A percentile compares a stretch with the other conserved stretches of the same genome.
Conservation (phyloP, 2,113 vertebrate genomes). For the Clinocottus analis region DNA sequence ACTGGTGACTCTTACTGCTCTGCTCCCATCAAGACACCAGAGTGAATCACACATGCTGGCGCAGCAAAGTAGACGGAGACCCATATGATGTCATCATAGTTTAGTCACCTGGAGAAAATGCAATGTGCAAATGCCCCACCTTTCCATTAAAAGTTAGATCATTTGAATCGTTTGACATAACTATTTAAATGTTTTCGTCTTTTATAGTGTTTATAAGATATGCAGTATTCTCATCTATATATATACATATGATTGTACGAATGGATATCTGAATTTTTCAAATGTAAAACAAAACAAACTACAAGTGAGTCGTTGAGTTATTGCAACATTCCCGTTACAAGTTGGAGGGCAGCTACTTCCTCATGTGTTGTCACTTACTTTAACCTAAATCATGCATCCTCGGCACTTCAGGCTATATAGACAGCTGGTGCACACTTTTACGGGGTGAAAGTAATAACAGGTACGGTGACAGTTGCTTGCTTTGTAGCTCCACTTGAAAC, state of each 20-base stretch:
- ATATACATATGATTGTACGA: neutral
- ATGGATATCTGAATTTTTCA: neutral
- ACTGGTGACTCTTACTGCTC: constrained; percentile 19
- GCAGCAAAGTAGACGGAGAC: constrained; percentile 23
- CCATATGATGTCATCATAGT: constrained; percentile 23
- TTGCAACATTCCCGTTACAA: constrained; percentile 5
- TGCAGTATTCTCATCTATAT: neutral
- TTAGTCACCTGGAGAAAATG: constrained; percentile 7
- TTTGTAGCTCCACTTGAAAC: constrained; percentile 41
- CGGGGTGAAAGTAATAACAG: constrained; percentile 45
- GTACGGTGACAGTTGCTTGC: constrained; percentile 26
- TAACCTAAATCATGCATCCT: constrained; percentile 11
- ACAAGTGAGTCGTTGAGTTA: constrained; percentile 3
- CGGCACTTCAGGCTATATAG: neutral
- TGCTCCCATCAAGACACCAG: constrained; percentile 19
- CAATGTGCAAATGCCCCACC: constrained; percentile 31
- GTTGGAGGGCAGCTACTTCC: constrained; percentile 35
- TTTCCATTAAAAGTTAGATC: neutral
- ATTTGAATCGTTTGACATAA: neutral
- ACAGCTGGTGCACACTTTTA: constrained; percentile 40
- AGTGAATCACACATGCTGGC: constrained; percentile 57
- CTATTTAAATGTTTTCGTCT: neutral
- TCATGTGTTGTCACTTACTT: constrained; percentile 23
- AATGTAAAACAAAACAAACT: neutral
- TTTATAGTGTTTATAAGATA: neutral